Base-by-base conservation (phyloP, 2,888 invertebrate species). In the Perdita meconis region DNA sequence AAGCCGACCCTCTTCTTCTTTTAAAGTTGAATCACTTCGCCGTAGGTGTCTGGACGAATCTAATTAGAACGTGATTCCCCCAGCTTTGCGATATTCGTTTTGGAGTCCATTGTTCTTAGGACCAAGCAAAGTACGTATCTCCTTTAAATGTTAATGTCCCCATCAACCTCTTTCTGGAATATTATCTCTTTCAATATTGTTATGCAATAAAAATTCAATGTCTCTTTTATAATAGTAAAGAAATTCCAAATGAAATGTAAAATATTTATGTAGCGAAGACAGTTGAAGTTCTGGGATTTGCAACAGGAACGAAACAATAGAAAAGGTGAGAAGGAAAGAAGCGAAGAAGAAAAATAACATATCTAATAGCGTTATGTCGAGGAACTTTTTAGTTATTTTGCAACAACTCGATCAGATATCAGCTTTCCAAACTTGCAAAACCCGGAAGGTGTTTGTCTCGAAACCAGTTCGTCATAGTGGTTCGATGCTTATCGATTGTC, bases 1-100 rank as follows among this genome's bases (percentile, higher is more conserved):
- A 86, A 81, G 82, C 66, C 78, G 71, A 67, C 74, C 44, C 70
- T 74, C 42, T 61, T 64, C 69, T 76, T 75, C 47, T 51, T 38
- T 51, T 56, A 51, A 55, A n/a, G 42, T 78, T 78, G 81, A 71
- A 75, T 78, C 78, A 57, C 44, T 59, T 64, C 19, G 42, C 19
- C 40, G 47, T 59, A 50, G 55, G 55, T 51, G 70, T 75, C 82
- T 64, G 75, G 76, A 78, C 81, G 59, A 57, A 71, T 71, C 81
- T 75, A 78, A 81, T 81, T 81, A 63, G 66, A 22, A 38, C 22
- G 12, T 22, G 19, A 13, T 24, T 0, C 22, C 30, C 13, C n/a
- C 4, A 22, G 8, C 34, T 42, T 61, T 53, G 22, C 51, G 42
- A 1, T 40, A 42, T 26, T n/a, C 47, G 34, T 36, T 61, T 38